Evolutionary conservation across 2,797 vertebrate genomes (phyloP), one percentile per base, ranked within the genome.

Genomic region (Alcedo atthis): DNA sequence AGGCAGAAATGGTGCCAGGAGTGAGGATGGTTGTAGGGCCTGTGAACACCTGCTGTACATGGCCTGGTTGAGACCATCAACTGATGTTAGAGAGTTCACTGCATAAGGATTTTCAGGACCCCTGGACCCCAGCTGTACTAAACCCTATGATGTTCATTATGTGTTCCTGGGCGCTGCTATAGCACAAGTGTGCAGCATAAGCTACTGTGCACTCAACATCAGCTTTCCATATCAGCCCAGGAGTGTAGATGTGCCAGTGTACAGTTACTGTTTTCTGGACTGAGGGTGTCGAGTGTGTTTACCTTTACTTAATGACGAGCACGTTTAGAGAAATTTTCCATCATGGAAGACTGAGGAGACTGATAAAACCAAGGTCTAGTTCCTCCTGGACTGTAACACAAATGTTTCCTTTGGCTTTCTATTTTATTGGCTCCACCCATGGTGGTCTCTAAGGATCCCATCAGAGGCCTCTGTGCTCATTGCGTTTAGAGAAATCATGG

Each of bases 381-480:
- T 95, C 74, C 57, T 94, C 85, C 76, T 87, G 87, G 73, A 79
- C 88, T 64, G 45, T 58, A 82, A 90, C 49, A 63, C 63, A 94
- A 96, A 92, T 95, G 92, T 95, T 96, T 95, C 89, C 74, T 94
- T 96, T 95, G 91, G 89, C 86, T 77, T 89, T 93, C 32, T 81
- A 54, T 63, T 92, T 91, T 85, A 68, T 88, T 92, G 94, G 80
- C 84, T 96, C 51, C 2, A 0, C 63, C 84, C 83, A 37, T 0
- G 21, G 83, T 89, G 90, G 85, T 94, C 94, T 89, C 91, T 49
- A 63, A 91, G 88, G 86, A 90, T 61, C 43, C 84, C 70, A 81
- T 87, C 80, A 62, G 87, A 82, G 81, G 81, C 82, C 88, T 93
- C 89, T 55, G 28, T 33, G 40, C 70, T 95, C 7, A 0, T 14